A percentile compares a stretch with the other conserved stretches of the same genome.
phyloP scores from a whole-genome alignment of 2,113 vertebrate species.

The Tringa solitaria region DNA sequence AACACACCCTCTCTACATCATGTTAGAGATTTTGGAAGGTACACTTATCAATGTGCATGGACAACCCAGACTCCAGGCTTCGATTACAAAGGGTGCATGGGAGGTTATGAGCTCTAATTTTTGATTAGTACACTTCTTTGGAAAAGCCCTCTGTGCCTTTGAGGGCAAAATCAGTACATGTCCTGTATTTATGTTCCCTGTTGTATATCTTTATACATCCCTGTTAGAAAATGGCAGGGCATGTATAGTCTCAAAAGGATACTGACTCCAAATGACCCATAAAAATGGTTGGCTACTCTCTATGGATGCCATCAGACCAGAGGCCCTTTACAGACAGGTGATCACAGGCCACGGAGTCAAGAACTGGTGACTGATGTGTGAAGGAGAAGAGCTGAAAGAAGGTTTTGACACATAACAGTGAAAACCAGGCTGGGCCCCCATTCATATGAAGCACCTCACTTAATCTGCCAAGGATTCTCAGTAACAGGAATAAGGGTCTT shows the following conservation, averaged over 20 bases:
- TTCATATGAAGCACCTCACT: neutral
- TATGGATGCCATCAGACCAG: rapidly evolving
- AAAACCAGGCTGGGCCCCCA: neutral
- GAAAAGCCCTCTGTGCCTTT: neutral
- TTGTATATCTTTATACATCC: neutral
- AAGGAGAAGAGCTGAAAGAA: neutral
- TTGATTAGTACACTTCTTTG: neutral
- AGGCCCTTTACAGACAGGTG: neutral
- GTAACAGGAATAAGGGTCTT: neutral
- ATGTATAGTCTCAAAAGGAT: neutral
- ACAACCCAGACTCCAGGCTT: neutral
- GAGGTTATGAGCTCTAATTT: neutral
- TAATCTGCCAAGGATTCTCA: neutral
- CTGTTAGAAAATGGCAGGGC: neutral
- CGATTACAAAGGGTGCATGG: neutral
- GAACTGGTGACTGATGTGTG: neutral
- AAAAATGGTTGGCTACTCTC: neutral
- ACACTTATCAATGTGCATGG: neutral
- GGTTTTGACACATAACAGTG: neutral
- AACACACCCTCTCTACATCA: neutral
- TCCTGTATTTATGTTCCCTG: neutral
- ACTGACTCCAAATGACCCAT: neutral
- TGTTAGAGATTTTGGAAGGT: neutral
- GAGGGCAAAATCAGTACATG: neutral
- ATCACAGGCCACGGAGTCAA: neutral